Percentiles rank a stretch among this genome's conserved stretches.
Evolutionary conservation across 2,888 invertebrate genomes (phyloP).

Genomic region (Brassicogethes aeneus): DNA sequence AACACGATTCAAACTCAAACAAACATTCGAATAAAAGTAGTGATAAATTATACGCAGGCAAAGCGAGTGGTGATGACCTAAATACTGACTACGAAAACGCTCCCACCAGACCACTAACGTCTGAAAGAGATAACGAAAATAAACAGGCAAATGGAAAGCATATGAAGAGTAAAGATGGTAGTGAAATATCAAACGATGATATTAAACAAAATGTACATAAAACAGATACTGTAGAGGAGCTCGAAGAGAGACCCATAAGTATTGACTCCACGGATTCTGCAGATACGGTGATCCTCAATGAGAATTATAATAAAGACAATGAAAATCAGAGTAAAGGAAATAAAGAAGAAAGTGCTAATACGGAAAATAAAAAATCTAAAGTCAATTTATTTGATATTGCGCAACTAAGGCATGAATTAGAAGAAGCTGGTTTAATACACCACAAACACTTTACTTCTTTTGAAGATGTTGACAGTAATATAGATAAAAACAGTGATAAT

Average conservation of each 20-base stretch:
- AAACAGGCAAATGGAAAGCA: slow-evolving; percentile 8
- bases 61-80: no score
- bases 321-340: slow-evolving; percentile 19
- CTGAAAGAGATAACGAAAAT: slow-evolving; percentile 9
- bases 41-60: no score
- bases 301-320: slow-evolving; percentile 9
- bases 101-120: slow-evolving; percentile 16
- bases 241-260: slow-evolving; percentile 17
- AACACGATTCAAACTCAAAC: no score
- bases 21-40: slow-evolving; percentile 2
- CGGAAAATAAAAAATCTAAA: not conserved
- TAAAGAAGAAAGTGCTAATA: slow-evolving; percentile 6
- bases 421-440: slow-evolving; percentile 12
- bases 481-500: not conserved
- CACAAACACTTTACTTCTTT: slow-evolving; percentile 7
- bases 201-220: no score
- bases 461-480: slow-evolving; percentile 4
- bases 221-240: not conserved
- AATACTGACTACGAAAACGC: slow-evolving; percentile 12
- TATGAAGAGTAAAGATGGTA: not conserved
- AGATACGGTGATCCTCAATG: slow-evolving; percentile 23
- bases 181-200: not conserved
- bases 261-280: slow-evolving; percentile 25
- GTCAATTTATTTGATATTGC: slow-evolving; percentile 15
- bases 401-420: slow-evolving; percentile 15